Evolutionary conservation across 37 sponge, comb jelly and placozoan genomes (phyloP).

Genomic region (Halichondria panicea): DNA sequence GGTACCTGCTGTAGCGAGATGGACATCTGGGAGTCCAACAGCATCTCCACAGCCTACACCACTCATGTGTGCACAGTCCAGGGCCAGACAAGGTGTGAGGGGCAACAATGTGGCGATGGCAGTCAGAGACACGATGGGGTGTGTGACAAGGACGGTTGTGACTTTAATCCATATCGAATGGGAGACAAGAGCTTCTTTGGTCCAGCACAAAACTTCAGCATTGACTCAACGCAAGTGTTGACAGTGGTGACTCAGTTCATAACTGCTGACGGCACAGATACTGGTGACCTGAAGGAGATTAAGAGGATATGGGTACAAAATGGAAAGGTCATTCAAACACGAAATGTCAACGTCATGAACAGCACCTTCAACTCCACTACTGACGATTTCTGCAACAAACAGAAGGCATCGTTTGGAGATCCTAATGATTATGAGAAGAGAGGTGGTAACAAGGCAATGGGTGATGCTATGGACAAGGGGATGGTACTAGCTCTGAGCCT

Average conservation of each 20-base stretch:
- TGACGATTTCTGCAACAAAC: constrained; percentile 41
- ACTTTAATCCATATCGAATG: constrained; percentile 48
- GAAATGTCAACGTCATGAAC: constrained; percentile 21
- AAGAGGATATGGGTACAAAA: constrained; percentile 37
- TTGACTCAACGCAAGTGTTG: constrained; percentile 28
- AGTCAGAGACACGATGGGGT: constrained; percentile 31
- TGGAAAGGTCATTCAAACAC: constrained; percentile 28
- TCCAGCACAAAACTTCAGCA: constrained; percentile 25
- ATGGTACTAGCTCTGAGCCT: constrained; percentile 37
- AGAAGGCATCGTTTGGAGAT: constrained; percentile 35
- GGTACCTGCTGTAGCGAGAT: constrained; percentile 47
- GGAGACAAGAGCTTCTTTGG: constrained; percentile 43
- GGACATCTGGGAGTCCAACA: constrained; percentile 39
- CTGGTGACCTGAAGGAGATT: constrained; percentile 37
- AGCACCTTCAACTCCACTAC: constrained; percentile 21
- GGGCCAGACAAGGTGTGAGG: constrained; percentile 34
- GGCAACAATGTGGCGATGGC: constrained; percentile 18
- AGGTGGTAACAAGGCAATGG: constrained; percentile 26
- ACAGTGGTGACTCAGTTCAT: constrained; percentile 49
- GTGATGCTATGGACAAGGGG: constrained; percentile 10
- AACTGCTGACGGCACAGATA: constrained; percentile 31
- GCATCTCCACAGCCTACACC: constrained; percentile 38
- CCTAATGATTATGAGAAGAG: constrained; percentile 32
- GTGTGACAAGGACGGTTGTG: constrained; percentile 49
- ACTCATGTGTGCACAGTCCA: constrained; percentile 39